Evolutionary conservation across 1,140 invertebrate genomes (phyloP), one percentile per base, ranked within the genome.

Genomic region (Euschistus heros): DNA sequence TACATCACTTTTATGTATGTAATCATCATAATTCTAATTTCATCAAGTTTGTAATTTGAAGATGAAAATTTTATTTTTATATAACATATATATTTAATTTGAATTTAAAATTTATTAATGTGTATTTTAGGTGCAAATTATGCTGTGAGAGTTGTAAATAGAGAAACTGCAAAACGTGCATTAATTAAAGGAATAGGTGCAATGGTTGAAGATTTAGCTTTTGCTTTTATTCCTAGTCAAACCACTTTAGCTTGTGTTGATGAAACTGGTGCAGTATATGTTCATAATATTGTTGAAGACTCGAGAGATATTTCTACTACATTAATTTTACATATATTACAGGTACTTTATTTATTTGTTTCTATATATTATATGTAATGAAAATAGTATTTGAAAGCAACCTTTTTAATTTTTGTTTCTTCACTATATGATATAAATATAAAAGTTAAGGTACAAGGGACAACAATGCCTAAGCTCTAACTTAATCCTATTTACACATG

Each of bases 121-220:
- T n/a, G n/a, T 37, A 37, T 37, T 37, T 37, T 37, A 37, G 54
- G 54, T 26, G 18, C 54, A 20, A 57, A 22, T 22, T 57, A 91
- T 17, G 87, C 89, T 77, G 86, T 95, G 1, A 79, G 93, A 57
- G 85, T 97, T 27, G 84, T 91, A 3, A 88, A 88, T 69, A 77
- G 81, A 66, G 84, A 86, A 65, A 84, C 85, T 10, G 84, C 86
- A 66, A 80, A 88, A 69, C 80, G 92, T 69, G 82, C 84, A 1
- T 76, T 96, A 3, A 83, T 97, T n/a, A 92, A 91, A 75, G 90
- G 90, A 50, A 88, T 92, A 78, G 81, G 82, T 62, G 90, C 91
- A 27, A 79, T 86, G 72, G 87, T 97, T 37, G 83, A 90, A 74
- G 94, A 97, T 76, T 74, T 97, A 22, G 82, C 91, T 10, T 97